Percentiles rank a stretch among this genome's conserved stretches.
Evolutionary conservation across 2,888 invertebrate species (phyloP).

Genomic region (Acanthosoma haemorrhoidale): DNA sequence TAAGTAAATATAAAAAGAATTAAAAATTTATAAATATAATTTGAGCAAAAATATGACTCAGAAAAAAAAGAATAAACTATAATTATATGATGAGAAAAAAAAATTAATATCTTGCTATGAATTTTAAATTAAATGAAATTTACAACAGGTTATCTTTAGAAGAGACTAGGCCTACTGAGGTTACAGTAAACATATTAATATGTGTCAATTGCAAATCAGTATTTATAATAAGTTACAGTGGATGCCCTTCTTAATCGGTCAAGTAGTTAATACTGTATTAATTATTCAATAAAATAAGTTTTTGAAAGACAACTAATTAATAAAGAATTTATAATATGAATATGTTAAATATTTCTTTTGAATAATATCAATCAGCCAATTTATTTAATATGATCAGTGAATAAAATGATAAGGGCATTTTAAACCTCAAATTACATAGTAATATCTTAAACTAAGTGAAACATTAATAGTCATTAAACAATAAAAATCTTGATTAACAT

Average conservation of each 20-base stretch:
- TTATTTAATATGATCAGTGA: not conserved
- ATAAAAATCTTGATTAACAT: not conserved
- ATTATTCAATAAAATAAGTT: no score
- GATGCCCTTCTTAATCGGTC: no score
- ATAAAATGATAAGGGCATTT: not conserved
- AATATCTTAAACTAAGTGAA: not conserved
- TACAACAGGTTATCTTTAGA: no score
- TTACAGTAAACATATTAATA: no score
- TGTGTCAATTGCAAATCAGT: no score
- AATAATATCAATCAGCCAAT: not conserved
- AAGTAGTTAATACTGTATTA: no score
- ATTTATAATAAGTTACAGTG: no score
- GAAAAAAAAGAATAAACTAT: no score
- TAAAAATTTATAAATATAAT: not conserved
- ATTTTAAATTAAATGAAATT: no score
- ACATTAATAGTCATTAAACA: not conserved
- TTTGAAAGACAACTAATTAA: no score
- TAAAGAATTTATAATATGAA: no score
- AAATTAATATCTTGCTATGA: not conserved
- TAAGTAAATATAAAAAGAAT: not conserved
- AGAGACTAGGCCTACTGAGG: no score
- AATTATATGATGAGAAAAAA: not conserved
- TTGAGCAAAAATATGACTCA: conserved; percentile 10
- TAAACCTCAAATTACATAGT: not conserved
- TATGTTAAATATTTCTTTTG: not conserved